phyloP scores from a whole-genome alignment of 2,113 vertebrate species.

The Microtus richardsoni region DNA sequence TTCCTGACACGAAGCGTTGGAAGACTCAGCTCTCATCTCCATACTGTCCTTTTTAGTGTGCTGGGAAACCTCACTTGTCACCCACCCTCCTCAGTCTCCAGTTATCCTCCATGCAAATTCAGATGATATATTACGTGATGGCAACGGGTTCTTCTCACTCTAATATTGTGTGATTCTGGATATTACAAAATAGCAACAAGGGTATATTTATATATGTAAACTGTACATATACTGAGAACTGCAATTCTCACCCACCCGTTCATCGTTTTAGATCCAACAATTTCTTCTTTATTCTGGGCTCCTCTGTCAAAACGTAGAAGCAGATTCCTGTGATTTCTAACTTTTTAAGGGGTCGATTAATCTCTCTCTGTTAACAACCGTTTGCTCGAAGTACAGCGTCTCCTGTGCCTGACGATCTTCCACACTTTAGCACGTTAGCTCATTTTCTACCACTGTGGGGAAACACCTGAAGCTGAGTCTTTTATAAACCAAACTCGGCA shows the following conservation, averaged over 20 bases:
- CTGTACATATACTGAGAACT: constrained; percentile 65
- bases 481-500: not conserved
- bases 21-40: constrained; percentile 15
- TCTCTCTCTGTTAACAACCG: constrained; percentile 29
- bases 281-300: constrained; percentile 69
- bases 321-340: constrained; percentile 62
- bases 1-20: not conserved
- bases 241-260: constrained; percentile 68
- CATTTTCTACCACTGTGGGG: not conserved
- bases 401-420: not conserved
- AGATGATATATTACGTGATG: constrained; percentile 50
- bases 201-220: constrained; percentile 74
- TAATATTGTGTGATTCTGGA: constrained; percentile 70
- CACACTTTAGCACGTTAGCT: no score
- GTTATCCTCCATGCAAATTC: constrained; percentile 60
- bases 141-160: constrained; percentile 59
- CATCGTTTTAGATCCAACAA: constrained; percentile 74
- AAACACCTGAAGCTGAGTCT: not conserved
- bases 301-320: constrained; percentile 67
- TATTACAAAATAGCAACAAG: constrained; percentile 73
- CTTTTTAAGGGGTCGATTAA: constrained; percentile 54
- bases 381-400: not conserved
- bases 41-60: constrained; percentile 7
- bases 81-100: not conserved
- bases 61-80: not conserved